Evolutionary conservation across 2,888 invertebrate species (phyloP).

Genomic region (Watsonalla binaria): DNA sequence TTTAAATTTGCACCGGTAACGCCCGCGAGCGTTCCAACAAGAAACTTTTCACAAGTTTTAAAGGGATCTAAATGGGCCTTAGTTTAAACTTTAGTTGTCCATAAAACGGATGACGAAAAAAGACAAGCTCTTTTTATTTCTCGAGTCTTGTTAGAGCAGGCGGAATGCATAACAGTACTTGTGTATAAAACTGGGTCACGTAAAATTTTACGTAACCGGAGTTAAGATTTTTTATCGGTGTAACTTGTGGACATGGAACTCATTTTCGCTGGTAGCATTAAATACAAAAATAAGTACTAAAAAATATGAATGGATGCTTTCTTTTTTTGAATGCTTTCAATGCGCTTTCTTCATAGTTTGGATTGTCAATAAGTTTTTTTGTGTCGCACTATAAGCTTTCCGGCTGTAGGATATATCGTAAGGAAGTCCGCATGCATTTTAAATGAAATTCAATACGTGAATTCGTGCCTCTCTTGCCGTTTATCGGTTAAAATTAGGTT

Average conservation of each 20-base stretch:
- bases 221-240: background rate
- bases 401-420: too few species aligned
- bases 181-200: conserved; percentile 9
- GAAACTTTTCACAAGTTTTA: conserved; percentile 60
- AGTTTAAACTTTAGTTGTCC: conserved; percentile 45
- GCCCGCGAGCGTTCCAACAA: conserved; percentile 56
- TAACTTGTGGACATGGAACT: background rate
- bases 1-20: conserved; percentile 74
- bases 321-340: too few species aligned
- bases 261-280: background rate
- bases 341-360: too few species aligned
- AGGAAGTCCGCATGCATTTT: too few species aligned
- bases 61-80: conserved; percentile 61
- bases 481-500: too few species aligned
- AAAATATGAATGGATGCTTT: too few species aligned
- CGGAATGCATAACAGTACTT: conserved; percentile 16
- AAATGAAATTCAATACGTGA: too few species aligned
- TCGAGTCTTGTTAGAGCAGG: conserved; percentile 13
- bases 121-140: conserved; percentile 13
- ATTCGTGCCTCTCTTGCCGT: too few species aligned
- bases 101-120: conserved; percentile 23
- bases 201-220: background rate
- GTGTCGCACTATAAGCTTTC: too few species aligned
- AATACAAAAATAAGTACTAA: background rate
- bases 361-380: too few species aligned